These are phyloP conservation scores for Gallirallus australis DNA, from an alignment of 2,797 vertebrate species.

Conservation along the genomic window DNA sequence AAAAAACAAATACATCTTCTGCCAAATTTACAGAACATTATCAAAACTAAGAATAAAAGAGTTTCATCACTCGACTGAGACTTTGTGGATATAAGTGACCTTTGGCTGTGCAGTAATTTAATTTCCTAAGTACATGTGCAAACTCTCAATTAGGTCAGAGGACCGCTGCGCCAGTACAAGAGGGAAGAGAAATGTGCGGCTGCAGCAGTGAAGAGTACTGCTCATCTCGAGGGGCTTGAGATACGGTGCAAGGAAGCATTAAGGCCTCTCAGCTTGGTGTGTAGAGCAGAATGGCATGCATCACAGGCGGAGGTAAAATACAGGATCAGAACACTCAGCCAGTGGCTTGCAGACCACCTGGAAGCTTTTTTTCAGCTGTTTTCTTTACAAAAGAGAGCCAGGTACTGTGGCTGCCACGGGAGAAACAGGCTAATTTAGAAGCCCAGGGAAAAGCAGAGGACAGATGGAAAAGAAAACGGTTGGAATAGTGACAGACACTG, in stretches of 20 bases:
- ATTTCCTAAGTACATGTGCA: neutral
- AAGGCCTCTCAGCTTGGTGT: neutral
- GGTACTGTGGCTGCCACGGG: neutral
- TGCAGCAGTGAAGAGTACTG: conserved; percentile 5
- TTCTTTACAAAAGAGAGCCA: neutral
- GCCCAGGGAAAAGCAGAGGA: neutral
- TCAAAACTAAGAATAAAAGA: neutral
- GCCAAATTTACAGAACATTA: neutral
- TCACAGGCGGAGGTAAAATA: neutral
- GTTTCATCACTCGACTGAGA: neutral
- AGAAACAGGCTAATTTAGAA: neutral
- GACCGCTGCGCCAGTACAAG: neutral
- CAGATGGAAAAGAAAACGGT: neutral
- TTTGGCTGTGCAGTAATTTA: conserved; percentile 22
- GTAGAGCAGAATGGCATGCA: neutral
- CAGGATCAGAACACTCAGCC: neutral
- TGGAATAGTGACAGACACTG: neutral
- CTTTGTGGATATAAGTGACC: neutral
- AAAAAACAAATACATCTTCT: neutral
- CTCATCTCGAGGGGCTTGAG: neutral
- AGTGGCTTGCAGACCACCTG: neutral
- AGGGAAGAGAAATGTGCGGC: neutral
- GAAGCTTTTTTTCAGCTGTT: neutral
- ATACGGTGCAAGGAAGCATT: neutral
- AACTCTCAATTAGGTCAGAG: conserved; percentile 20